phyloP scores from a whole-genome alignment of 2,113 vertebrate species.

The Pterophyllum scalare region DNA sequence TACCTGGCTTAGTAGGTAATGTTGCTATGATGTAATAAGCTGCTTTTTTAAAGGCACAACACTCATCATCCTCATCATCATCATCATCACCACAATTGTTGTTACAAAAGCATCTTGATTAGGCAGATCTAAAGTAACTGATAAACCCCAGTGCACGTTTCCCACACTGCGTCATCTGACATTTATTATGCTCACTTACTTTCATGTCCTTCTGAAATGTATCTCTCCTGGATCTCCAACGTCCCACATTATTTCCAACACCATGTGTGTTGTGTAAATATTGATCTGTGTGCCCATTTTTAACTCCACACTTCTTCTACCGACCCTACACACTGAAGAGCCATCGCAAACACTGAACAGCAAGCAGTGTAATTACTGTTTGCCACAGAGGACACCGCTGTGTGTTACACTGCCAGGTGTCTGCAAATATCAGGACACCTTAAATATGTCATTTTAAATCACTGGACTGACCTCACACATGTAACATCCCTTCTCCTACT shows the following conservation, averaged over 20 bases:
- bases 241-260: not conserved
- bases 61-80: not conserved
- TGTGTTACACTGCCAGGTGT: not conserved
- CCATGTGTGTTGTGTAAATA: not conserved
- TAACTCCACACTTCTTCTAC: not conserved
- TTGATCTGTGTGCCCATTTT: not conserved
- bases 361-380: not conserved
- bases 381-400: not conserved
- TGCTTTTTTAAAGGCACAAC: too few species aligned
- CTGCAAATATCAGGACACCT: not conserved
- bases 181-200: not conserved
- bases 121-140: not conserved
- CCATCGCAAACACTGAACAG: not conserved
- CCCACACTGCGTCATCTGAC: not conserved
- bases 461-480: not conserved
- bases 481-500: not conserved
- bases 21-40: not conserved
- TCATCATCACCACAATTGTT: not conserved
- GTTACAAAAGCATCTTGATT: conserved; percentile 28
- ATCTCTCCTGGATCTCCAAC: not conserved
- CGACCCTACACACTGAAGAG: not conserved
- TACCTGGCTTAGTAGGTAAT: not conserved
- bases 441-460: not conserved
- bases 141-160: not conserved
- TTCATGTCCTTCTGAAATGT: not conserved